Percentiles rank a stretch among this genome's conserved stretches.
These are phyloP conservation scores for Cosmia trapezina DNA, from an alignment of 2,888 invertebrate species.

Conservation along the genomic window DNA sequence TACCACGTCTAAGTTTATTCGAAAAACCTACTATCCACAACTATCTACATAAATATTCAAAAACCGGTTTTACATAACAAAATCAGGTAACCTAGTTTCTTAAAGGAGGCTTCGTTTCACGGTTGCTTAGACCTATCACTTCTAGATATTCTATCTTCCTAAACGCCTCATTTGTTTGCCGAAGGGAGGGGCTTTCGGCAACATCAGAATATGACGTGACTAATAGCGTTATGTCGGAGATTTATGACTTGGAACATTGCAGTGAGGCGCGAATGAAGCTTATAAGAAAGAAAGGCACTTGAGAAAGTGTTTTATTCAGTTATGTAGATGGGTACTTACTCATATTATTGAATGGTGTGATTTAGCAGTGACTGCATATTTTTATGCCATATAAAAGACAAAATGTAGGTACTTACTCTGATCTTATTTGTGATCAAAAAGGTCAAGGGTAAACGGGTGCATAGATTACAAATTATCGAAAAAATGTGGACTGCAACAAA, in stretches of 20 bases:
- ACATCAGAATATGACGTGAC: slow-evolving; percentile 76
- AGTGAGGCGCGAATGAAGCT: slow-evolving; percentile 52
- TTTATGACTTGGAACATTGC: slow-evolving; percentile 71
- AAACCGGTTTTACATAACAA: slow-evolving; percentile 17
- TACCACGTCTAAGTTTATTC: too few relatives aligned
- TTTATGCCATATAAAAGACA: not conserved
- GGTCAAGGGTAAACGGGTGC: not conserved
- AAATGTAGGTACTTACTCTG: not conserved
- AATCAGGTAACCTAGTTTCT: slow-evolving; percentile 34
- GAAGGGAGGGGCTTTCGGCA: slow-evolving; percentile 61
- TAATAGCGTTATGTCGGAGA: slow-evolving; percentile 72
- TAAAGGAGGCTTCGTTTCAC: slow-evolving; percentile 45
- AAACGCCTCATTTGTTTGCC: slow-evolving; percentile 69
- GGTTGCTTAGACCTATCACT: slow-evolving; percentile 53
- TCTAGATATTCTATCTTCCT: slow-evolving; percentile 64
- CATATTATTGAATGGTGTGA: slow-evolving; percentile 27
- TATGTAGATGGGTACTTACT: slow-evolving; percentile 5
- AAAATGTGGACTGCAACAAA: too few relatives aligned
- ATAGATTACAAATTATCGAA: too few relatives aligned
- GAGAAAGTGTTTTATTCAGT: slow-evolving; percentile 34
- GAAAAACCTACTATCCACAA: not conserved
- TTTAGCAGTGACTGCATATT: not conserved
- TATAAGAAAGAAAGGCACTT: slow-evolving; percentile 32
- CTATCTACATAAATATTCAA: slow-evolving; percentile 18
- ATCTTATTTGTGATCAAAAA: not conserved